phyloP scores from a whole-genome alignment of 2,888 invertebrate species.

The Glaucopsyche alexis region DNA sequence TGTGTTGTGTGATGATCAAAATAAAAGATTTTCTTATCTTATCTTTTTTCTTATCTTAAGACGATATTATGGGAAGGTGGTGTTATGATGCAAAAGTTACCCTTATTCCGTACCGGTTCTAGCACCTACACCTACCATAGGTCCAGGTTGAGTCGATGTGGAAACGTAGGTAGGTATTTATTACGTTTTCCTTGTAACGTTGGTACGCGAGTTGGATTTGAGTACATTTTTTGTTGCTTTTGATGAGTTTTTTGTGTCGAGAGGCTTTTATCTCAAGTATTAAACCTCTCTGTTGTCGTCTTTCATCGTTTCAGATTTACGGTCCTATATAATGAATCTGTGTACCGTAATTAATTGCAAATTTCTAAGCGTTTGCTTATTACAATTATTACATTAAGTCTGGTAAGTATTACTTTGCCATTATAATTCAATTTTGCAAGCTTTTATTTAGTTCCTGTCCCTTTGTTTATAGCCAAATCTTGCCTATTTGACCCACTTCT shows the following conservation, averaged over 20 bases:
- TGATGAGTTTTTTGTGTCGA: constrained; percentile 20
- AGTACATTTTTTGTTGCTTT: constrained; percentile 28
- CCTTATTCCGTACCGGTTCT: too few species aligned
- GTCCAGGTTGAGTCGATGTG: not conserved
- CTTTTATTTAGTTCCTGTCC: too few species aligned
- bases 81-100: too few species aligned
- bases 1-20: too few species aligned
- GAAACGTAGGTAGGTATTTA: not conserved
- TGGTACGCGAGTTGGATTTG: not conserved
- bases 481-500: too few species aligned
- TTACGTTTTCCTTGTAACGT: constrained; percentile 15
- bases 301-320: constrained; percentile 25
- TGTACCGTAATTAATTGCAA: constrained; percentile 18
- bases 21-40: too few species aligned
- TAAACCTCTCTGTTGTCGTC: constrained; percentile 5
- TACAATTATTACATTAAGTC: not conserved
- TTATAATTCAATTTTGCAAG: too few species aligned
- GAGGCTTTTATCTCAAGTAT: constrained; percentile 26
- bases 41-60: too few species aligned
- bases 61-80: too few species aligned
- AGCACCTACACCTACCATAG: too few species aligned
- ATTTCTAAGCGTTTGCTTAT: not conserved
- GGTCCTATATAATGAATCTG: constrained; percentile 19
- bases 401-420: not conserved
- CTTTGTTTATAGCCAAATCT: too few species aligned